Percentiles rank a stretch among this genome's conserved stretches.
These are phyloP conservation scores for Polyodon spathula DNA, from an alignment of 2,113 vertebrate species.

Conservation along the genomic window DNA sequence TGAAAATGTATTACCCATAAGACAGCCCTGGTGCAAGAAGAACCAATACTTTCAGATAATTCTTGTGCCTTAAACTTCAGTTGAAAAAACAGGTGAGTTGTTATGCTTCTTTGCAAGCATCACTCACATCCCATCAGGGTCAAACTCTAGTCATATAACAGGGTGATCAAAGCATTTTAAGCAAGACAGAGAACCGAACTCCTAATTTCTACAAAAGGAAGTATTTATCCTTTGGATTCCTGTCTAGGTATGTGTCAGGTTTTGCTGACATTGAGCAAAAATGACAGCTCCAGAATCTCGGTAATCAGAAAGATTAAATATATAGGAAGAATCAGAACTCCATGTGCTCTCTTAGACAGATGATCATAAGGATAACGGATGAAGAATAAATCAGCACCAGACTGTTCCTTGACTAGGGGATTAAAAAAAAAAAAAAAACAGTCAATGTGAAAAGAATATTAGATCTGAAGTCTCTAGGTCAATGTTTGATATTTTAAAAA, in stretches of 20 bases:
- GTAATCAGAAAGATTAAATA: conserved; percentile 49
- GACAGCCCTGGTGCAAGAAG: conserved; percentile 37
- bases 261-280: conserved; percentile 29
- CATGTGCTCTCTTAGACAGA: conserved; percentile 35
- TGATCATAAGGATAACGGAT: conserved; percentile 38
- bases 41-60: conserved; percentile 55
- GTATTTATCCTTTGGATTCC: conserved; percentile 42
- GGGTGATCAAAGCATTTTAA: conserved; percentile 55
- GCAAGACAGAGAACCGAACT: conserved; percentile 37
- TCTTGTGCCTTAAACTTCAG: conserved; percentile 37
- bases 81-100: conserved; percentile 41
- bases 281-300: conserved; percentile 32
- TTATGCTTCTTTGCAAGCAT: conserved; percentile 40
- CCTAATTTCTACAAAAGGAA: conserved; percentile 44
- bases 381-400: conserved; percentile 33
- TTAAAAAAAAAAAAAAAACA: conserved; percentile 37
- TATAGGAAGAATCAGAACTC: conserved; percentile 35
- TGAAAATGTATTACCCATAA: conserved; percentile 71
- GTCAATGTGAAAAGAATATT: conserved; percentile 24
- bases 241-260: conserved; percentile 27
- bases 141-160: conserved; percentile 52
- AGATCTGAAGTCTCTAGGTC: conserved; percentile 25
- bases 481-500: conserved; percentile 32
- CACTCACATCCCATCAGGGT: conserved; percentile 54
- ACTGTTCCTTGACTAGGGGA: conserved; percentile 35